Evolutionary conservation across 1,140 invertebrate genomes (phyloP).

Genomic region (Harpegnathos saltator): DNA sequence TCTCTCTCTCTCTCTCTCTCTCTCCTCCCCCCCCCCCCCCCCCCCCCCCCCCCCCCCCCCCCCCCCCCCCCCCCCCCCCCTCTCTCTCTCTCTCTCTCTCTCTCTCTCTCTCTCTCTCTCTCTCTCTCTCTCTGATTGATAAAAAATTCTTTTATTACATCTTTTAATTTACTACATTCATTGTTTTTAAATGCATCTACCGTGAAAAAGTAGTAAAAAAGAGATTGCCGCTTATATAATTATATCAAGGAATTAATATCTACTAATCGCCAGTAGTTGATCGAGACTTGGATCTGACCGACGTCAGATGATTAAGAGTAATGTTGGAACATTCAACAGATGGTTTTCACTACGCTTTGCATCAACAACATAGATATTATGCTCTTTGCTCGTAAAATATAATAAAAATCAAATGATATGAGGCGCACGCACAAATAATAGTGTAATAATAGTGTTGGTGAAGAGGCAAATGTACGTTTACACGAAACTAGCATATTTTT

Average conservation of each 20-base stretch:
- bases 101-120: background rate
- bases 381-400: background rate
- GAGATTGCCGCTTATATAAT: constrained; percentile 37
- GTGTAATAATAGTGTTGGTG: constrained; percentile 18
- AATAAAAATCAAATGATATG: constrained; percentile 14
- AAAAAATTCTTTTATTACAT: constrained; percentile 58
- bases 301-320: background rate
- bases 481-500: constrained; percentile 22
- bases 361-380: constrained; percentile 2
- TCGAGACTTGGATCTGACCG: background rate
- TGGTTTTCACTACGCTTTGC: constrained; percentile 1
- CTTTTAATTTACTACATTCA: constrained; percentile 58
- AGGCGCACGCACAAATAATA: background rate
- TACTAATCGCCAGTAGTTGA: no score
- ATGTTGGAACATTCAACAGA: constrained; percentile 12
- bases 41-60: no score
- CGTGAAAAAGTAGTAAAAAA: constrained; percentile 51
- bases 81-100: background rate
- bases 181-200: constrained; percentile 41
- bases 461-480: constrained; percentile 46
- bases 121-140: constrained; percentile 12
- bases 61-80: no score
- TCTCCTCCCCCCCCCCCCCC: no score
- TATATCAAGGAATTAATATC: constrained; percentile 17
- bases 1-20: background rate